phyloP scores from a whole-genome alignment of 2,113 vertebrate genomes.

The Lates calcarifer region DNA sequence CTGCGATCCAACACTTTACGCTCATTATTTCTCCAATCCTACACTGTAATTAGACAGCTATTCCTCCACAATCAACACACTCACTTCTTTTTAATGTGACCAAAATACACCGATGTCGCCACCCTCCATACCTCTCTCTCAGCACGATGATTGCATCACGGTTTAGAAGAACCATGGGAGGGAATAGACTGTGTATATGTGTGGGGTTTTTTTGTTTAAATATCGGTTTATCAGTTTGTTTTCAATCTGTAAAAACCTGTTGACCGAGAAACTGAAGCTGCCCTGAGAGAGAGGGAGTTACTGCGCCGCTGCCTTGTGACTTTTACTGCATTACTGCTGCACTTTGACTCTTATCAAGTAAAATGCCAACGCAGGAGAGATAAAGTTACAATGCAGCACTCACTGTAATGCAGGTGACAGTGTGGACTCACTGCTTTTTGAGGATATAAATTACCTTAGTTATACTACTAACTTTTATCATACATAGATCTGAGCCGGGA shows the following conservation, averaged over 20 bases:
- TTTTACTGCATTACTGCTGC: conserved; percentile 43
- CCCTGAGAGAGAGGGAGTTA: neutral
- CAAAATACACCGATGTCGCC: conserved; percentile 47
- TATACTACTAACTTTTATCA: neutral
- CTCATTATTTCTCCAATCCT: conserved; percentile 62
- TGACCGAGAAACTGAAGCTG: neutral
- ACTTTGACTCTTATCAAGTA: conserved; percentile 47
- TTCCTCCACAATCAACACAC: conserved; percentile 50
- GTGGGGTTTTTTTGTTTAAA: conserved; percentile 24
- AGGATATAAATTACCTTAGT: neutral
- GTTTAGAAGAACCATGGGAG: neutral
- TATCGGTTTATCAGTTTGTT: conserved; percentile 15
- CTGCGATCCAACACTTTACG: conserved; percentile 29
- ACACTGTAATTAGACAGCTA: conserved; percentile 48
- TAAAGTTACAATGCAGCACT: conserved; percentile 8
- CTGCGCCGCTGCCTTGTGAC: conserved; percentile 32
- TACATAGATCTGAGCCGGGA: neutral
- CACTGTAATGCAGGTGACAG: neutral
- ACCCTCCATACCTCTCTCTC: conserved; percentile 19
- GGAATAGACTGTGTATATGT: neutral
- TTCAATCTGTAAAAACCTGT: conserved; percentile 17
- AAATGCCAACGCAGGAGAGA: conserved; percentile 41
- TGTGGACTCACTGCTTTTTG: conserved; percentile 5
- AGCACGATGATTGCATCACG: neutral
- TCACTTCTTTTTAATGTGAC: conserved; percentile 46